phyloP scores from a whole-genome alignment of 2,797 vertebrate genomes.

The Picus viridis region DNA sequence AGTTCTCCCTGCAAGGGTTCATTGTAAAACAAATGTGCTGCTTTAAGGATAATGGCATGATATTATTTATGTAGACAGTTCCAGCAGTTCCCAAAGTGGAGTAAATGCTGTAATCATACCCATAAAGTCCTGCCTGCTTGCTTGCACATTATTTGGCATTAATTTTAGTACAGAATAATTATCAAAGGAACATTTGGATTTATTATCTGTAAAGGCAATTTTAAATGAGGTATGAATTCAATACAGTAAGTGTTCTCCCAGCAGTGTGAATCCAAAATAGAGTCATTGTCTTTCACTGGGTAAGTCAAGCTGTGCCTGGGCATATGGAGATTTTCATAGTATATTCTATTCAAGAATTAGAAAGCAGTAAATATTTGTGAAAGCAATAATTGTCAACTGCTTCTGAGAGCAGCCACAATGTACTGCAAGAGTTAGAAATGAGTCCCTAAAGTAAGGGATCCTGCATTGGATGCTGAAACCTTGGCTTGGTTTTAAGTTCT shows the following conservation, averaged over 20 bases:
- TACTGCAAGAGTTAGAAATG: background rate
- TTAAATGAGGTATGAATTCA: constrained; percentile 63
- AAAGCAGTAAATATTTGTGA: constrained; percentile 60
- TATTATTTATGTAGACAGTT: constrained; percentile 74
- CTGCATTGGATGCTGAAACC: background rate
- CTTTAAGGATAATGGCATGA: constrained; percentile 66
- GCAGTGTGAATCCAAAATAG: constrained; percentile 45
- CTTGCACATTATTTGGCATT: constrained; percentile 71
- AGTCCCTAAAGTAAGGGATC: background rate
- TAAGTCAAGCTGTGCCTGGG: constrained; percentile 26
- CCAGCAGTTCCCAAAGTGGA: constrained; percentile 60
- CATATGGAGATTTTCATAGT: constrained; percentile 34
- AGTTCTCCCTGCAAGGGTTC: constrained; percentile 42
- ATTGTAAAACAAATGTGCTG: constrained; percentile 66
- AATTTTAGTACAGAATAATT: constrained; percentile 71
- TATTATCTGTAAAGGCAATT: constrained; percentile 67
- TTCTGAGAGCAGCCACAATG: background rate
- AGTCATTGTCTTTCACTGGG: background rate
- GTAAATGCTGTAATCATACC: constrained; percentile 64
- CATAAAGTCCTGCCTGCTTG: constrained; percentile 68
- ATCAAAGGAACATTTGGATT: constrained; percentile 70
- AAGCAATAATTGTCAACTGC: background rate
- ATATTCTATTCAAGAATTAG: constrained; percentile 25
- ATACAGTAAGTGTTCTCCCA: constrained; percentile 44
- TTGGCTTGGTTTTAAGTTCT: background rate